Percentiles rank a stretch among this genome's conserved stretches.
Conservation (phyloP, 1,140 invertebrate genomes). For the Tetramorium parvispinum region DNA sequence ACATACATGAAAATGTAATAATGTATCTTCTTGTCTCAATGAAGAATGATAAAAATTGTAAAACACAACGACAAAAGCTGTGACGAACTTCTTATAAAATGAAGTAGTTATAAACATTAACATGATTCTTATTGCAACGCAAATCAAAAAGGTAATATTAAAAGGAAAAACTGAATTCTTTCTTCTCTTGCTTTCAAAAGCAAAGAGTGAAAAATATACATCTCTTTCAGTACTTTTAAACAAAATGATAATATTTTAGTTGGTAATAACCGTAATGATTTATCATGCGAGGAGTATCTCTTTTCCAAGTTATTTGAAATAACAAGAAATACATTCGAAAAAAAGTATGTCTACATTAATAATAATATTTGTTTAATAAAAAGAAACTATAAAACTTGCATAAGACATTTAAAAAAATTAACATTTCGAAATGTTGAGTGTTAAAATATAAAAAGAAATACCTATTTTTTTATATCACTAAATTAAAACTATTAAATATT, state of each 20-base stretch:
- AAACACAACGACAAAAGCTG: not conserved
- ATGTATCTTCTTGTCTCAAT: not conserved
- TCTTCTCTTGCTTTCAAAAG: not conserved
- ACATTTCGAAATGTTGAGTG: not conserved
- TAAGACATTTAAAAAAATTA: not conserved
- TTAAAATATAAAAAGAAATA: not conserved
- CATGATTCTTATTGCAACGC: not conserved
- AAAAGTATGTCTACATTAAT: not conserved
- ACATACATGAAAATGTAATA: slow-evolving; percentile 4
- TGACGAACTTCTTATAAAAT: not conserved
- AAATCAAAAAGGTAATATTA: not conserved
- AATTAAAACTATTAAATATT: not conserved
- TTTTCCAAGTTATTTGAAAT: not conserved
- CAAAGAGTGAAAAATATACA: not conserved
- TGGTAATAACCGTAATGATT: not conserved
- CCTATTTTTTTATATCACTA: not conserved
- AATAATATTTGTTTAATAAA: not conserved
- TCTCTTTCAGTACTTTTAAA: not conserved
- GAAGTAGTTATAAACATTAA: slow-evolving; percentile 15
- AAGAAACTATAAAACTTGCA: not conserved
- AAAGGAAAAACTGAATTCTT: not conserved
- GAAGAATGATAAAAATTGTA: not conserved
- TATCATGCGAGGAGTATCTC: not conserved
- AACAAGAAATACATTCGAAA: not conserved
- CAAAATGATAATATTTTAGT: not conserved